A percentile compares a stretch with the other conserved stretches of the same genome.
These are phyloP conservation scores for Anoura caudifer DNA, from an alignment of 2,113 vertebrate genomes.

Conservation along the genomic window DNA sequence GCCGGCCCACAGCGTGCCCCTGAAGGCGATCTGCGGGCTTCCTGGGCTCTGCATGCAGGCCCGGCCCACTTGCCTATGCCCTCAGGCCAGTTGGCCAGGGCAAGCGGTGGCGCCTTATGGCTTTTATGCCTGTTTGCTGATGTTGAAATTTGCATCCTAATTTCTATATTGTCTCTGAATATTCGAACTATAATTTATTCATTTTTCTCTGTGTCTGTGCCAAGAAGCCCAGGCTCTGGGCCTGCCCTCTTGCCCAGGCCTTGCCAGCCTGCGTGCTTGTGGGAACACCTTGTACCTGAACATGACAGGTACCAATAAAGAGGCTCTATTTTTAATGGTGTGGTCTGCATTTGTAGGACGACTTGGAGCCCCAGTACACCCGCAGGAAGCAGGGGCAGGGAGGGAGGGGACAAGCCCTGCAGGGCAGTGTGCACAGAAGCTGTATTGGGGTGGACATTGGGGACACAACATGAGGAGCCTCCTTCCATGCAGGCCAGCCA, in stretches of 20 bases:
- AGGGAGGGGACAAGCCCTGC: not conserved
- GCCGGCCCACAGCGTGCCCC: not conserved
- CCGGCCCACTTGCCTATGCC: not conserved
- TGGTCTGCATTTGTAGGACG: slow-evolving; percentile 6
- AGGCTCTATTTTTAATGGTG: slow-evolving; percentile 61
- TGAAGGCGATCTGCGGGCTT: not conserved
- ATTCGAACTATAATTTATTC: slow-evolving; percentile 69
- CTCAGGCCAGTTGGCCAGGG: not conserved
- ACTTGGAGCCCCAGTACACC: not conserved
- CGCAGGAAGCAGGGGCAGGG: not conserved
- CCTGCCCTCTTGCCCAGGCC: slow-evolving; percentile 31
- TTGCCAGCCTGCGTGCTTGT: slow-evolving; percentile 16
- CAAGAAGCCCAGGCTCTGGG: slow-evolving; percentile 54
- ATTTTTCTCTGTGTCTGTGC: slow-evolving; percentile 61
- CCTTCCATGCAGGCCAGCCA: not conserved
- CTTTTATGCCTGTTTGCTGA: not conserved
- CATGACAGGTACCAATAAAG: slow-evolving; percentile 71
- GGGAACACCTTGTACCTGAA: slow-evolving; percentile 65
- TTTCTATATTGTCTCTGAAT: slow-evolving; percentile 50
- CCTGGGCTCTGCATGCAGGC: not conserved
- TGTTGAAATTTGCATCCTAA: slow-evolving; percentile 33
- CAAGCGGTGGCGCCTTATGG: not conserved
- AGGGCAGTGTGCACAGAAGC: not conserved
- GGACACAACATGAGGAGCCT: not conserved
- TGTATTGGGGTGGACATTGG: not conserved